Base-by-base conservation (phyloP, 2,888 invertebrate genomes). In the Drosophila borealis region DNA sequence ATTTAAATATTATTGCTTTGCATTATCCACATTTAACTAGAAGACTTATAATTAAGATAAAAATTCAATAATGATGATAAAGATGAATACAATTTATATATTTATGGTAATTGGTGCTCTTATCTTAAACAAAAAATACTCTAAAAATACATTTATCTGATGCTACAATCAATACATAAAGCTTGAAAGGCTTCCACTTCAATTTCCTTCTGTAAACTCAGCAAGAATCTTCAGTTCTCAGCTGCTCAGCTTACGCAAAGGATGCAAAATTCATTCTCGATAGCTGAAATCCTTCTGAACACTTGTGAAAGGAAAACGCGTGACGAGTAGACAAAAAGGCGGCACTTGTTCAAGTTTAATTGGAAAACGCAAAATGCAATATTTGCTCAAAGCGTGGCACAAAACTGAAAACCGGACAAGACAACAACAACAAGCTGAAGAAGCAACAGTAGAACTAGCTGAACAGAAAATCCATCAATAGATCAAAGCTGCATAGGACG, bases 361-460 rank as follows among this genome's bases (percentile, higher is more conserved):
- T 83, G 83, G 81, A 83, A 89, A 83, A 70, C 65, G 69, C 72
- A 87, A 89, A 86, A 77, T 81, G 83, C 89, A 83, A 89, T 88
- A 87, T 89, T 87, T 87, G 88, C 75, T 41, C 25, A 33, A 62
- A 41, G 63, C 70, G 45, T 42, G 50, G 29, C 48, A 44, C n/a
- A 45, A 57, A 46, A 9, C 45, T 41, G 48, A 56, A 66, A 67
- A 48, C 49, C 46, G 66, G 25, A 41, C 11, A 46, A 13, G 46
- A 51, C 57, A 56, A 36, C 44, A 50, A 59, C 41, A 62, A 33
- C 41, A 48, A 44, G 54, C 44, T 6, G 44, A 51, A 45, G 34
- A 33, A n/a, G 36, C 4, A 25, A 44, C 17, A 36, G 60, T 11
- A 42, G 29, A 29, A 34, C 37, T 10, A 45, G 48, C 34, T 29